phyloP scores from a whole-genome alignment of 2,888 invertebrate species.

The Cactoblastis cactorum region DNA sequence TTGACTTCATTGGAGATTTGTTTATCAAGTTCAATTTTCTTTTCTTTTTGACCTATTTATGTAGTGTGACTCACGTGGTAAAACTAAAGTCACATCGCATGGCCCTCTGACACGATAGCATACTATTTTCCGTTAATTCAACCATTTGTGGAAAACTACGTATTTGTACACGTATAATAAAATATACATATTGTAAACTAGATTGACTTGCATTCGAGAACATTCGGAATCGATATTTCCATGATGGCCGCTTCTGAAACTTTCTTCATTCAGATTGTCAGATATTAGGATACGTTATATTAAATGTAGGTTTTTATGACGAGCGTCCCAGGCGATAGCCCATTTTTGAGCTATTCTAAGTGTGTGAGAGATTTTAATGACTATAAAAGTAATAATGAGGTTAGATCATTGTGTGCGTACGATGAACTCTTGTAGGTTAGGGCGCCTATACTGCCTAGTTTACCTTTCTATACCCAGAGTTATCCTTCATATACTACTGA shows the following conservation, averaged over 20 bases:
- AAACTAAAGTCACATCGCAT: background rate
- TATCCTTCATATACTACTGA: too few species aligned
- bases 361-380: background rate
- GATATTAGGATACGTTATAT: too few species aligned
- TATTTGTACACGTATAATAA: too few species aligned
- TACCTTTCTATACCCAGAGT: too few species aligned
- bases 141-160: too few species aligned
- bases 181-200: constrained; percentile 12
- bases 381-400: constrained; percentile 12
- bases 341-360: background rate
- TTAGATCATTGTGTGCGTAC: constrained; percentile 13
- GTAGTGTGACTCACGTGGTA: constrained; percentile 10
- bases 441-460: too few species aligned
- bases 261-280: too few species aligned
- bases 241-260: constrained; percentile 50
- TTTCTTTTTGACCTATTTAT: background rate
- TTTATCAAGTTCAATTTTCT: background rate
- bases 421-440: constrained; percentile 4
- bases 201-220: constrained; percentile 43
- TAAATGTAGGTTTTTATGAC: too few species aligned
- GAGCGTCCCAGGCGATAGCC: background rate
- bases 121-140: background rate
- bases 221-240: constrained; percentile 52
- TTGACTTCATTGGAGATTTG: too few species aligned
- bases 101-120: background rate